Evolutionary conservation across 2,113 vertebrate genomes (phyloP).

Genomic region (Sorex fumeus): DNA sequence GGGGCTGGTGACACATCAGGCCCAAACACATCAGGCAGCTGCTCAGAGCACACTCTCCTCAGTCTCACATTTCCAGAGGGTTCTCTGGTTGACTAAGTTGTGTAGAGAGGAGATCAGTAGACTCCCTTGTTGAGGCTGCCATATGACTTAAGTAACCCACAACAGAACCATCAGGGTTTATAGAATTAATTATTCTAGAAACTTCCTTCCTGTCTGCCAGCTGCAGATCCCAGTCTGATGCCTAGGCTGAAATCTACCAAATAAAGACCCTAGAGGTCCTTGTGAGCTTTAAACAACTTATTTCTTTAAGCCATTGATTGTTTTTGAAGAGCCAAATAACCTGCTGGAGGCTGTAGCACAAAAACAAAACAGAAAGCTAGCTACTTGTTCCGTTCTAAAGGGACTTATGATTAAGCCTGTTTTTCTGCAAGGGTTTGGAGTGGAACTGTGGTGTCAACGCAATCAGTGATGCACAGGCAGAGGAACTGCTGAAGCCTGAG

Average conservation of each 20-base stretch:
- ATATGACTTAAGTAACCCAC: too few relatives aligned
- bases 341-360: neutral
- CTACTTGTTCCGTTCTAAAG: neutral
- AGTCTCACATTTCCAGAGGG: too few relatives aligned
- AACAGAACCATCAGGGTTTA: conserved; percentile 1
- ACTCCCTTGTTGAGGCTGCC: too few relatives aligned
- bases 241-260: neutral
- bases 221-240: neutral
- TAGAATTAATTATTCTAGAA: conserved; percentile 10
- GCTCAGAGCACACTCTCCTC: too few relatives aligned
- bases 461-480: neutral
- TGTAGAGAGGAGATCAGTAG: too few relatives aligned
- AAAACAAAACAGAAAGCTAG: neutral
- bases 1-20: too few relatives aligned
- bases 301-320: neutral
- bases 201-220: neutral
- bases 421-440: too few relatives aligned
- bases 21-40: too few relatives aligned
- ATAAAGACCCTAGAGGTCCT: neutral
- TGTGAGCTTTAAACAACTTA: neutral
- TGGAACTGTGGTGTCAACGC: neutral
- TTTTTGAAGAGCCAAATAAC: neutral
- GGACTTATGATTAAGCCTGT: neutral
- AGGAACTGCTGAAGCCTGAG: neutral
- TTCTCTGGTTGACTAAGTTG: too few relatives aligned